A percentile compares a stretch with the other conserved stretches of the same genome.
These are phyloP conservation scores for Villa cingulata DNA, from an alignment of 2,888 invertebrate species.

Conservation along the genomic window DNA sequence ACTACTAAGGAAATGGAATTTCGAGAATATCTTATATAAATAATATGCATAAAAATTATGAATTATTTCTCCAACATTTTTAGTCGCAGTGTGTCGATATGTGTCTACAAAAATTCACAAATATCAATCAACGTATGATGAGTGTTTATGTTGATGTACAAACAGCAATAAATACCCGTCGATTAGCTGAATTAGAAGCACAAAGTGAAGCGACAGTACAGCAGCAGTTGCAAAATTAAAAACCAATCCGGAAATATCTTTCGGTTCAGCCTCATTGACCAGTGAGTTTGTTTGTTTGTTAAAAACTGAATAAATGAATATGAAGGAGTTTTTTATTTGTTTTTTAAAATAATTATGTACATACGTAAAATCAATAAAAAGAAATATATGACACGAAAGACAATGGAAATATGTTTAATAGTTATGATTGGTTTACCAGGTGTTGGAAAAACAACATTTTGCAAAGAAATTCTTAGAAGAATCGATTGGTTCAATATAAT, in stretches of 20 bases:
- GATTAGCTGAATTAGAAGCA: slow-evolving; percentile 28
- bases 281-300: too few relatives aligned
- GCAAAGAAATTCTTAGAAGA: slow-evolving; percentile 17
- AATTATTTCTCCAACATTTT: slow-evolving; percentile 6
- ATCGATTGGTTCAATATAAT: slow-evolving; percentile 15
- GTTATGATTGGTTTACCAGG: slow-evolving; percentile 29
- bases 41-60: too few relatives aligned
- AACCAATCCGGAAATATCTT: not conserved
- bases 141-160: slow-evolving; percentile 33
- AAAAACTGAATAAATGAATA: too few relatives aligned
- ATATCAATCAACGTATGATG: slow-evolving; percentile 35
- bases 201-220: slow-evolving; percentile 19
- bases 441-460: slow-evolving; percentile 26
- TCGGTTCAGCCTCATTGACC: not conserved
- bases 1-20: too few relatives aligned
- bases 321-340: too few relatives aligned
- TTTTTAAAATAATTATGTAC: too few relatives aligned
- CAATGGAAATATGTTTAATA: slow-evolving; percentile 22
- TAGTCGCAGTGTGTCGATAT: slow-evolving; percentile 28
- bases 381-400: too few relatives aligned
- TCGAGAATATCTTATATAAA: too few relatives aligned
- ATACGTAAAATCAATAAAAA: too few relatives aligned
- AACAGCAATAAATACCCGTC: slow-evolving; percentile 28
- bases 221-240: not conserved
- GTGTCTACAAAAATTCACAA: slow-evolving; percentile 33